These are phyloP conservation scores for Sepioteuthis lessoniana DNA, from an alignment of 2,888 invertebrate species.

Conservation along the genomic window DNA sequence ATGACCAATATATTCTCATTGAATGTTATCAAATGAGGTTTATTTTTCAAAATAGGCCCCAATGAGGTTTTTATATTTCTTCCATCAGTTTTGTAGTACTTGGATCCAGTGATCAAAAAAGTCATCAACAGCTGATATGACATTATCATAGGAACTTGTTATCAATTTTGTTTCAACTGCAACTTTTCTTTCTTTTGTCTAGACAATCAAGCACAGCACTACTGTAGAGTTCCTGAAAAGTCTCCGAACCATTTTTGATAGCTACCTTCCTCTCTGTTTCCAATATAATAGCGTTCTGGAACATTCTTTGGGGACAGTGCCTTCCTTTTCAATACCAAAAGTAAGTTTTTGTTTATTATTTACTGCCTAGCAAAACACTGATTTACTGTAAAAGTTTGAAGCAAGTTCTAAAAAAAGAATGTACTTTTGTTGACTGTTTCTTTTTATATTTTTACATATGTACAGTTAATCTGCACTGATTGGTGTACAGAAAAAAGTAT, in stretches of 20 bases:
- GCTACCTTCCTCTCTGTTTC: constrained; percentile 39
- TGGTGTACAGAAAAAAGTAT: too few relatives aligned
- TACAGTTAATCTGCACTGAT: too few relatives aligned
- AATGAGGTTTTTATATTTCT: too few relatives aligned
- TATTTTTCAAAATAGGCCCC: too few relatives aligned
- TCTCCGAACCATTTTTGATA: constrained; percentile 25
- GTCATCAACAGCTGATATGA: too few relatives aligned
- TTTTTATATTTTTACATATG: too few relatives aligned
- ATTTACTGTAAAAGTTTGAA: neutral
- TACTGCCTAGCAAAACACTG: neutral
- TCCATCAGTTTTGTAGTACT: too few relatives aligned
- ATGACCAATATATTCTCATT: too few relatives aligned
- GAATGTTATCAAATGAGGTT: too few relatives aligned
- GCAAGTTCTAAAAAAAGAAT: too few relatives aligned
- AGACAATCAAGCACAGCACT: neutral
- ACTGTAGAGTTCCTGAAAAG: neutral
- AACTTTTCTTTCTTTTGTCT: neutral
- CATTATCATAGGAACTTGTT: neutral
- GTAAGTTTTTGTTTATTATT: neutral
- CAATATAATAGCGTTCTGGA: constrained; percentile 39
- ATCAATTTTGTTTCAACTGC: neutral
- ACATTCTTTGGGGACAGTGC: constrained; percentile 40
- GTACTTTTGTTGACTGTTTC: too few relatives aligned
- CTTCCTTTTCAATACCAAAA: constrained; percentile 37
- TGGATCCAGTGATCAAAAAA: too few relatives aligned